Evolutionary conservation across 2,797 vertebrate genomes (phyloP).

Genomic region (Sebastes itinus): DNA sequence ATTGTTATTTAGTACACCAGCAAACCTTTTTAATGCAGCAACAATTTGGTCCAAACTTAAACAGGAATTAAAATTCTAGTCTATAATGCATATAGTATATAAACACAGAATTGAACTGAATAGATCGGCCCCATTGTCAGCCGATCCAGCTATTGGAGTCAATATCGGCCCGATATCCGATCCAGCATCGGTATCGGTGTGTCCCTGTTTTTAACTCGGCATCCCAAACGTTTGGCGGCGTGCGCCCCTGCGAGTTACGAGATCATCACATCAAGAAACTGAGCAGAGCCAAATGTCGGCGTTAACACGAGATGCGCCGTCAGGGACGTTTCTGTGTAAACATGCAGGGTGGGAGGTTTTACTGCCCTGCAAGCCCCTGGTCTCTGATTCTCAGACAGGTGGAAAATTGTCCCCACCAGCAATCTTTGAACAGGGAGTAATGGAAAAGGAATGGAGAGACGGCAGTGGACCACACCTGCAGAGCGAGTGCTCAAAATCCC

Average conservation of each 20-base stretch:
- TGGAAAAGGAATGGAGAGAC: slow-evolving; percentile 32
- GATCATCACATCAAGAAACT: slow-evolving; percentile 21
- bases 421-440: slow-evolving; percentile 47
- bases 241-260: background rate
- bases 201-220: background rate
- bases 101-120: too few species aligned
- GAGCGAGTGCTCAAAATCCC: slow-evolving; percentile 4
- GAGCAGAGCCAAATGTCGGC: slow-evolving; percentile 8
- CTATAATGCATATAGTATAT: too few species aligned
- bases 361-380: slow-evolving; percentile 23
- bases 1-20: too few species aligned
- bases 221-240: background rate
- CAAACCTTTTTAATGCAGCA: too few species aligned
- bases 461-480: slow-evolving; percentile 26
- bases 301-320: background rate
- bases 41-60: too few species aligned
- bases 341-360: slow-evolving; percentile 25
- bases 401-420: slow-evolving; percentile 68
- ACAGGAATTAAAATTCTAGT: too few species aligned
- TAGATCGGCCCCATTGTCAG: too few species aligned
- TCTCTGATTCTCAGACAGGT: slow-evolving; percentile 58
- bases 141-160: too few species aligned
- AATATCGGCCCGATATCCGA: too few species aligned
- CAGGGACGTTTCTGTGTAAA: slow-evolving; percentile 13
- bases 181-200: too few species aligned